These are phyloP conservation scores for Lepisosteus osseus DNA, from an alignment of 2,113 vertebrate species.

Conservation along the genomic window DNA sequence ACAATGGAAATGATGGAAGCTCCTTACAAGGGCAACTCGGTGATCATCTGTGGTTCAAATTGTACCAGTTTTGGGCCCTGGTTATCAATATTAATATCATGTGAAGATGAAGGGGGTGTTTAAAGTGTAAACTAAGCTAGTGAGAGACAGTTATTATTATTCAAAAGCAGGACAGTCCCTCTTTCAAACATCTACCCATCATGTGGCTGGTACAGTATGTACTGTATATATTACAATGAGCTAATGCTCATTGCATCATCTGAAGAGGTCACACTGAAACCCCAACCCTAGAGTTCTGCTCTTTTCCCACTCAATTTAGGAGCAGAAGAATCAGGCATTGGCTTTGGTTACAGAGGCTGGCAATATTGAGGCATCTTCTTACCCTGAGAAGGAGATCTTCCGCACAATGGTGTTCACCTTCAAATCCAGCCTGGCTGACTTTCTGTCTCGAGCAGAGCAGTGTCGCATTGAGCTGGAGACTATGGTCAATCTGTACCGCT, in stretches of 20 bases:
- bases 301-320: conserved; percentile 52
- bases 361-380: conserved; percentile 19
- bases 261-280: no score
- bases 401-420: conserved; percentile 60
- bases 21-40: no score
- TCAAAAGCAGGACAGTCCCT: neutral
- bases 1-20: no score
- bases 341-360: conserved; percentile 69
- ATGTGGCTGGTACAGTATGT: no score
- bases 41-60: no score
- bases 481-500: conserved; percentile 56
- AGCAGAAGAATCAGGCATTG: conserved; percentile 63
- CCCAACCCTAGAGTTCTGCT: neutral
- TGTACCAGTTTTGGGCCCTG: no score
- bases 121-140: no score
- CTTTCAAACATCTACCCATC: neutral
- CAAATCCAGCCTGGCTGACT: conserved; percentile 71
- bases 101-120: no score
- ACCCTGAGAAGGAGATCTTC: conserved; percentile 67
- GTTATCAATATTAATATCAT: no score
- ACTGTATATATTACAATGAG: no score
- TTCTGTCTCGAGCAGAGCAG: conserved; percentile 71
- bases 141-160: neutral
- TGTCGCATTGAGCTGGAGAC: conserved; percentile 67
- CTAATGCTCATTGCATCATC: no score